Evolutionary conservation across 2,888 invertebrate genomes (phyloP).

Genomic region (Maniola hyperantus): DNA sequence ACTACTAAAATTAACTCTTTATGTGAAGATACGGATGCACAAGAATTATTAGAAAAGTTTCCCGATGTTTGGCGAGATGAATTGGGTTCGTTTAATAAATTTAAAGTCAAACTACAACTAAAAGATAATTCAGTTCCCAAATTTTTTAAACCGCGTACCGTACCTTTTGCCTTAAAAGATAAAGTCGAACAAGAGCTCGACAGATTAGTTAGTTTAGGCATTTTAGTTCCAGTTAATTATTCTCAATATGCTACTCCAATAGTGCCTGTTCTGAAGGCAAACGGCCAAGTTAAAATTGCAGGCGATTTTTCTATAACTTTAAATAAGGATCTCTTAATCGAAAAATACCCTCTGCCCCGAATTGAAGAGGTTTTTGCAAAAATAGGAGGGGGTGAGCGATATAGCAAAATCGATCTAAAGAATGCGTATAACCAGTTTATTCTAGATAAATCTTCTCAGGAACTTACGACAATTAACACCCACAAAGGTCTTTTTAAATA

Average conservation of each 20-base stretch:
- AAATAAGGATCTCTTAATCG: constrained; percentile 38
- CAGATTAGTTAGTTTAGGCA: constrained; percentile 26
- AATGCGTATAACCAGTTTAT: constrained; percentile 36
- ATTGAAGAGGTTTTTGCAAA: constrained; percentile 38
- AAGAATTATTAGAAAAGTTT: neutral
- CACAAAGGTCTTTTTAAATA: constrained; percentile 39
- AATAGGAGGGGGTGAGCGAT: constrained; percentile 27
- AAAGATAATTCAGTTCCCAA: neutral
- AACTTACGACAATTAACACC: constrained; percentile 40
- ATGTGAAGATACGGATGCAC: neutral
- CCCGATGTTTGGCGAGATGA: neutral
- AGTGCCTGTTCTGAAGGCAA: constrained; percentile 34
- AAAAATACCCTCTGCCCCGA: too few relatives aligned
- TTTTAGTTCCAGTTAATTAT: constrained; percentile 30
- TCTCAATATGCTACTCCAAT: constrained; percentile 39
- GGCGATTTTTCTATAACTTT: constrained; percentile 39
- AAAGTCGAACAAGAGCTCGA: constrained; percentile 32
- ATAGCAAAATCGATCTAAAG: constrained; percentile 34
- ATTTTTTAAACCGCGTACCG: constrained; percentile 6
- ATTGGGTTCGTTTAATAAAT: neutral
- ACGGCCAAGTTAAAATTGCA: constrained; percentile 35
- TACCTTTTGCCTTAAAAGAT: constrained; percentile 34
- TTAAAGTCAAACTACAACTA: neutral
- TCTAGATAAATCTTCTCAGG: constrained; percentile 28
- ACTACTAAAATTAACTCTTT: neutral